phyloP scores from a whole-genome alignment of 1,140 invertebrate species.

The Caenorhabditis latens region DNA sequence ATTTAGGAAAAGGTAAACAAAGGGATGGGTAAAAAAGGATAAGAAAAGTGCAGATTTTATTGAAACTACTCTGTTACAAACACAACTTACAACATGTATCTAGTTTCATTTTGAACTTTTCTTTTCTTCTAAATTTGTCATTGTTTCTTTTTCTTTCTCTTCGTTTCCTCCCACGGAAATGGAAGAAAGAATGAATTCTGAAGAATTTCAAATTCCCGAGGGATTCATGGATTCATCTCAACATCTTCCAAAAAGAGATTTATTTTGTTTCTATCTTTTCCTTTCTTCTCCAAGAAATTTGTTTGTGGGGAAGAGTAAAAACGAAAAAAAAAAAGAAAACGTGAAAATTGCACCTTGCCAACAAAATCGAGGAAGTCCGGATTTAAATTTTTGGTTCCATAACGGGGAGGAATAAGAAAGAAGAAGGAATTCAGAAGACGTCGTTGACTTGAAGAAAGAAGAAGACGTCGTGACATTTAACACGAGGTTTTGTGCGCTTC shows the following conservation, averaged over 20 bases:
- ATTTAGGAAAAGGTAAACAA: neutral
- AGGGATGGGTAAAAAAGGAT: neutral
- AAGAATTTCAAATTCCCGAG: neutral
- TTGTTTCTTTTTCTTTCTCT: constrained; percentile 15
- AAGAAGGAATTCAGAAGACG: neutral
- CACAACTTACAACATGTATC: neutral
- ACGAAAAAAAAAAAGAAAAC: neutral
- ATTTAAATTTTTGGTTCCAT: neutral
- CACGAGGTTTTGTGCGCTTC: constrained; percentile 25
- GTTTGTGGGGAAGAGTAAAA: neutral
- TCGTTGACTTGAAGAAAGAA: neutral
- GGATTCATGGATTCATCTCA: neutral
- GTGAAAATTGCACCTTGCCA: constrained; percentile 18
- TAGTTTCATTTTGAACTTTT: constrained; percentile 44
- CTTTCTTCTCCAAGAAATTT: neutral
- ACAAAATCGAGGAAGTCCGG: constrained; percentile 29
- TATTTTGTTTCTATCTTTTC: neutral
- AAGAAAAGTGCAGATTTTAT: neutral
- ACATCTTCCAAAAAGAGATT: neutral
- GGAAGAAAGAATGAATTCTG: neutral
- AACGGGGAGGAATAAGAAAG: neutral
- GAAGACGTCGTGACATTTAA: constrained; percentile 50
- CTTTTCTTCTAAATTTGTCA: constrained; percentile 43
- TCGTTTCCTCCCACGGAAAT: constrained; percentile 47
- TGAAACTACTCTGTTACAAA: neutral